Evolutionary conservation across 2,113 vertebrate genomes (phyloP), one percentile per base, ranked within the genome.

Genomic region (Clarias magur): DNA sequence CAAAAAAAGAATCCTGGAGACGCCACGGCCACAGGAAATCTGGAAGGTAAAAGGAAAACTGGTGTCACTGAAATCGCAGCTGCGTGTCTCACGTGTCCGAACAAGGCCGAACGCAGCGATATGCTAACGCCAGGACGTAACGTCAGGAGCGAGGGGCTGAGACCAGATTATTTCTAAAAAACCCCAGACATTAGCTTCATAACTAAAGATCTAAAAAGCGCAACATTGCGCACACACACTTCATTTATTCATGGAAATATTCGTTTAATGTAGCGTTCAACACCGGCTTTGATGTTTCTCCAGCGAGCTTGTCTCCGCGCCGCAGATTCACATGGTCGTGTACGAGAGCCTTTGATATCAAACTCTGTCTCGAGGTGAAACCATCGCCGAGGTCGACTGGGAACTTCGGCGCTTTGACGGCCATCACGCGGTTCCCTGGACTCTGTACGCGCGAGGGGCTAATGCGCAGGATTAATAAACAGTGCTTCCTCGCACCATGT

Each of bases 401-500:
- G 88, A 67, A 72, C 72, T 63, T 16, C n/a, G 80, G 73, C 65
- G 59, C 72, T n/a, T 63, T 88, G 85, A 89, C 83, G 70, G 48
- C 3, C 70, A 83, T 78, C 83, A 72, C 57, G 87, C 65, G 88
- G 81, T 25, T 48, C 48, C 34, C 76, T 30, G 59, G 78, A 53
- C 17, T 16, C n/a, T 15, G 13, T 68, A 68, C 27, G 4, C 13
- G n/a, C 25, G 12, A 30, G 17, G 88, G 86, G 80, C 89, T 85
- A 12, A 48, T 19, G 83, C 87, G 30, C 30, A 34, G 30, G 86
- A 90, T 90, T 90, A 89, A 89, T 89, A 88, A 83, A 86, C n/a
- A n/a, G n/a, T 82, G 86, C 70, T n/a, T 62, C 59, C 81, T 56
- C 19, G 34, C 81, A 70, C n/a, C 21, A 60, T 72, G 25, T 82